Evolutionary conservation across 2,113 vertebrate species (phyloP), one percentile per base, ranked within the genome.

Genomic region (Alligator sinensis): DNA sequence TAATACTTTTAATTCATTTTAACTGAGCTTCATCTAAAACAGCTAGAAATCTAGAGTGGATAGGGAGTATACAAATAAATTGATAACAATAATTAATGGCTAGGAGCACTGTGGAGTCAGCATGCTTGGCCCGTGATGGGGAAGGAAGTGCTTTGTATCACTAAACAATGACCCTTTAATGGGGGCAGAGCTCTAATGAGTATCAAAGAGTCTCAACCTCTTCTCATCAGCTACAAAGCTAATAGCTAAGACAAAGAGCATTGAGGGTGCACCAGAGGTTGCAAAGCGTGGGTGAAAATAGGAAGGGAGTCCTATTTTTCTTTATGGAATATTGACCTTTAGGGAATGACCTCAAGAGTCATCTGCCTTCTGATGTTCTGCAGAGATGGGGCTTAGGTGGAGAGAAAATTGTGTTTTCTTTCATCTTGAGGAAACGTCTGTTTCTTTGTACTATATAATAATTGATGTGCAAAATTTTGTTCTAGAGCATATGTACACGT

Each of bases 1-100:
- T 30, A 88, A 13, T 63, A 55, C 38, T 47, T 92, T 96, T 81
- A 74, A 10, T 88, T 92, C 57, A 8, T 86, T 94, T 90, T 61
- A n/a, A 62, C 74, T 68, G 27, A 61, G 4, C 66, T 17, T 58
- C 21, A 27, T 74, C 13, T 58, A 55, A 54, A 59, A 30, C 10
- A 38, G n/a, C 58, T 89, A 59, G 66, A 62, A 88, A 91, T 3
- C 27, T 27, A 86, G 16, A 86, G 24, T 27, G 18, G 27, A 19
- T 80, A 11, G 22, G 24, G 79, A 86, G 54, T 2, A 38, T 59
- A 34, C 61, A 86, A 38, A 86, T 80, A 90, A 87, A 88, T 80
- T 55, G 77, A 78, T 93, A 84, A 84, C 70, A 27, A 72, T 6
- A 66, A 16, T 80, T 88, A 79, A 74, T 80, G 61, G 82, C 55